Evolutionary conservation across 1,140 invertebrate species (phyloP).

Genomic region (Gryllus bimaculatus): DNA sequence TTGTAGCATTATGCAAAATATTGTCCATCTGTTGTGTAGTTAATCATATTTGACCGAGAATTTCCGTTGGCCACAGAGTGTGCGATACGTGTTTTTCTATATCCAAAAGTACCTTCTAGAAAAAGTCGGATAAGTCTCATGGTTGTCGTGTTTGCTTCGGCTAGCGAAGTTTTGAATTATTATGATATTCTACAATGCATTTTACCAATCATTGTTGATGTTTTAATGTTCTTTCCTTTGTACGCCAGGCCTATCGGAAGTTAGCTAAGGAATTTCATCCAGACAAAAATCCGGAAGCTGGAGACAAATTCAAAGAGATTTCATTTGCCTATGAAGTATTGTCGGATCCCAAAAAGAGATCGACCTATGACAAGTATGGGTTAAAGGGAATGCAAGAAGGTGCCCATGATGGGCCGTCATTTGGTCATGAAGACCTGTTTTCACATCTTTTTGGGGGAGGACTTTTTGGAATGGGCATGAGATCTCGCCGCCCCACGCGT

Average conservation of each 20-base stretch:
- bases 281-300: conserved; percentile 75
- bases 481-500: conserved; percentile 40
- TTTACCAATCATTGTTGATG: no score
- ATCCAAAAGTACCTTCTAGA: no score
- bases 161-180: no score
- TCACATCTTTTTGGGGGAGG: conserved; percentile 53
- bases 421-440: conserved; percentile 48
- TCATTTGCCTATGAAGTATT: conserved; percentile 80
- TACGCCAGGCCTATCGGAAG: conserved; percentile 63
- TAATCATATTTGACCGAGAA: no score
- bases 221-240: background rate
- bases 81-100: no score
- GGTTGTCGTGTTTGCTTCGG: no score
- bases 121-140: no score
- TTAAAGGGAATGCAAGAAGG: conserved; percentile 71
- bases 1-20: no score
- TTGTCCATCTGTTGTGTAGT: no score
- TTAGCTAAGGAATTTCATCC: conserved; percentile 82
- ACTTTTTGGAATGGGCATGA: conserved; percentile 49
- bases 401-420: conserved; percentile 42
- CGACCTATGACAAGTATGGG: conserved; percentile 63
- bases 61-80: no score
- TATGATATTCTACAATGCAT: no score
- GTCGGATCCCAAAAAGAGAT: conserved; percentile 43
- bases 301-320: conserved; percentile 82